Evolutionary conservation across 2,888 invertebrate species (phyloP).

Genomic region (Chloroclystis v-ata): DNA sequence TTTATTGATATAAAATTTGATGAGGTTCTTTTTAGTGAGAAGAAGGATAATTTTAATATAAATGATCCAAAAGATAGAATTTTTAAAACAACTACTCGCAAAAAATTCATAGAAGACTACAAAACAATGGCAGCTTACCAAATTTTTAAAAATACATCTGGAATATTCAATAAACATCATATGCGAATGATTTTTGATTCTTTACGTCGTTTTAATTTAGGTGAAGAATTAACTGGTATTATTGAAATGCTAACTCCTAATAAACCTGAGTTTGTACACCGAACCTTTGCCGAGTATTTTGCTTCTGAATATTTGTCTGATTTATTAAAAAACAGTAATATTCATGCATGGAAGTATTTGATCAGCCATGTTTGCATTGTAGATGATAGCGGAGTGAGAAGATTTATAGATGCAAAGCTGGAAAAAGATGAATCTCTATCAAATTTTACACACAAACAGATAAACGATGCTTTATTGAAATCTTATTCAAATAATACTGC

Average conservation of each 20-base stretch:
- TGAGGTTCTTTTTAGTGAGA: constrained; percentile 27
- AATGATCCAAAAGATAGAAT: constrained; percentile 25
- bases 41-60: constrained; percentile 18
- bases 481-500: constrained; percentile 3
- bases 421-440: constrained; percentile 3
- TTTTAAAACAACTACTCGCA: constrained; percentile 5
- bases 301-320: constrained; percentile 24
- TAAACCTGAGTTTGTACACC: constrained; percentile 27
- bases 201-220: constrained; percentile 14
- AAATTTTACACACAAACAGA: neutral
- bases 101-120: neutral
- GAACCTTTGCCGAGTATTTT: constrained; percentile 30
- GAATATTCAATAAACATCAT: neutral
- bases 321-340: neutral
- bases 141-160: neutral
- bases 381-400: constrained; percentile 3
- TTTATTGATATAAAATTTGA: constrained; percentile 27
- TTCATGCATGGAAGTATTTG: constrained; percentile 1
- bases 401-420: constrained; percentile 9
- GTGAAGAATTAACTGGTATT: constrained; percentile 29
- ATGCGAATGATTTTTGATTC: neutral
- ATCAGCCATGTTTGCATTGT: neutral
- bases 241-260: constrained; percentile 21
- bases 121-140: constrained; percentile 5
- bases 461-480: neutral